Conservation (phyloP, 2,888 invertebrate genomes). For the Sphinx pinastri region DNA sequence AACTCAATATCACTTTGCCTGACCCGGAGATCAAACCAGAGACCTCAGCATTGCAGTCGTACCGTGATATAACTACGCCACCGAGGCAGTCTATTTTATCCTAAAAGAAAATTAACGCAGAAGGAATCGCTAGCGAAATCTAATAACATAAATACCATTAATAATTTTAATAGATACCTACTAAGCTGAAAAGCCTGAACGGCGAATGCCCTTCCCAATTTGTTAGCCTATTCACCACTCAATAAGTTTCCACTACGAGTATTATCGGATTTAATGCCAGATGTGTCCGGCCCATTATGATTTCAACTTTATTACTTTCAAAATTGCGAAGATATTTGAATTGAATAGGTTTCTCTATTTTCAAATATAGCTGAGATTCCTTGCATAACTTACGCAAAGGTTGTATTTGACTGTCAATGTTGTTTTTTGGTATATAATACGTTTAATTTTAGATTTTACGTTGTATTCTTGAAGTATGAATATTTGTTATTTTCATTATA, state of each 20-base stretch:
- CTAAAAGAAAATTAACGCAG: no score
- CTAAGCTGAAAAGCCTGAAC: not conserved
- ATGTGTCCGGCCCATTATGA: slow-evolving; percentile 10
- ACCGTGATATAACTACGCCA: no score
- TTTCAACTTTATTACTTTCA: slow-evolving; percentile 14
- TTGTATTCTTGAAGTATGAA: not conserved
- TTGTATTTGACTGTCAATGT: not conserved
- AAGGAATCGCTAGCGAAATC: no score
- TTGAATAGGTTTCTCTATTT: not conserved
- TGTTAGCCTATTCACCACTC: slow-evolving; percentile 3
- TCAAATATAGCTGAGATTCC: not conserved
- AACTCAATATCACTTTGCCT: no score
- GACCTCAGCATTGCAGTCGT: no score
- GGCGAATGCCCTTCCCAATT: not conserved
- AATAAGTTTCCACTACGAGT: slow-evolving; percentile 12
- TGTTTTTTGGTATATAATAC: not conserved
- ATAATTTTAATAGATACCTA: not conserved
- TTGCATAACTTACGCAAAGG: not conserved
- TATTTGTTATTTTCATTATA: not conserved
- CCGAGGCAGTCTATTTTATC: no score
- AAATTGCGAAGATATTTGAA: slow-evolving; percentile 5
- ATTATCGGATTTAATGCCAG: slow-evolving; percentile 19
- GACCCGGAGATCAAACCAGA: no score
- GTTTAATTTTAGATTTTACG: not conserved
- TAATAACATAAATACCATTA: no score